Conservation (phyloP, 2,888 invertebrate species). For the Eristalinus aeneus region DNA sequence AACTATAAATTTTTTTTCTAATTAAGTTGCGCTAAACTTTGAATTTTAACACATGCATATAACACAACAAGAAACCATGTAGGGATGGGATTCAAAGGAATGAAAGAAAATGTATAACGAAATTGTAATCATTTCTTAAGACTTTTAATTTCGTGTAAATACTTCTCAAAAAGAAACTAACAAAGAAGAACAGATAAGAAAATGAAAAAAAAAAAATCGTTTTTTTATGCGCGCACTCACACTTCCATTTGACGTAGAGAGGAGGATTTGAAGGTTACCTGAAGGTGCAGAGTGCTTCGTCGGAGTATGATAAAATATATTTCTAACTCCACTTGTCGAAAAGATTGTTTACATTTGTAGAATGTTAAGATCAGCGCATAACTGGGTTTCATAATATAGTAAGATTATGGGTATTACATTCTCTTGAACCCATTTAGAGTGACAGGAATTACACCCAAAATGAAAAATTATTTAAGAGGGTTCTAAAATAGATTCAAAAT, state of each 20-base stretch:
- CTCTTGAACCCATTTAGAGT: background rate
- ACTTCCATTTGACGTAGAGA: background rate
- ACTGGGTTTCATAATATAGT: background rate
- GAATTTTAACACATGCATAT: background rate
- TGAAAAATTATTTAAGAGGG: background rate
- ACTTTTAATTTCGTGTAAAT: background rate
- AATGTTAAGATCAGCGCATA: background rate
- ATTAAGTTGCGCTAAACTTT: conserved; percentile 38
- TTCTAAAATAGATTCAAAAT: background rate
- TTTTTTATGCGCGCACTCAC: background rate
- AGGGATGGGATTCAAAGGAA: background rate
- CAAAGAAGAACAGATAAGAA: background rate
- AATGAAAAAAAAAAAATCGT: too few relatives aligned
- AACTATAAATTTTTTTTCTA: background rate
- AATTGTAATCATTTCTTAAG: too few relatives aligned
- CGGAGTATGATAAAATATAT: background rate
- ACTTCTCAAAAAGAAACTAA: background rate
- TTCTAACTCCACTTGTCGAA: background rate
- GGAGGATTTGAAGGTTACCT: background rate
- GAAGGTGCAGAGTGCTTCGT: background rate
- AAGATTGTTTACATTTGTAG: background rate
- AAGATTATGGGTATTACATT: background rate
- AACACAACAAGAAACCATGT: background rate
- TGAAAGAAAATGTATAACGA: background rate
- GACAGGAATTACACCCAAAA: background rate